phyloP scores from a whole-genome alignment of 2,888 invertebrate species.

The Clitarchus hookeri region DNA sequence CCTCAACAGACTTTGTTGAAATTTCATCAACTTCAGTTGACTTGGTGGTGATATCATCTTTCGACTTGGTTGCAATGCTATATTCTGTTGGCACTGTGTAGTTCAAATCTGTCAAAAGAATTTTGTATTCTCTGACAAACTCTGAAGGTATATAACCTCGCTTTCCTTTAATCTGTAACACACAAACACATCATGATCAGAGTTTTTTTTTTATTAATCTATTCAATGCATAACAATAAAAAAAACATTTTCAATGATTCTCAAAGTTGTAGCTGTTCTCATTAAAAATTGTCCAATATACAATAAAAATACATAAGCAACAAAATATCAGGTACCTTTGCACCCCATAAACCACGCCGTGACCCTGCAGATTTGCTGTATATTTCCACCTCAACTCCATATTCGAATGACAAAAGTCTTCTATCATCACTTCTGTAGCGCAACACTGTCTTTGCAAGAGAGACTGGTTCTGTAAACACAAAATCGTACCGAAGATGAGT shows the following conservation, averaged over 20 bases:
- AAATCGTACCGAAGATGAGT: not conserved
- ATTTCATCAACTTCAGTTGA: slow-evolving; percentile 15
- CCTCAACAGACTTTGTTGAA: not conserved
- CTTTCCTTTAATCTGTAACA: slow-evolving; percentile 62
- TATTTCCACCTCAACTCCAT: slow-evolving; percentile 63
- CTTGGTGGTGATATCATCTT: slow-evolving; percentile 22
- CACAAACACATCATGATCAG: not conserved
- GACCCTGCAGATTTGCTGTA: slow-evolving; percentile 73
- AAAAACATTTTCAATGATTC: too few species aligned
- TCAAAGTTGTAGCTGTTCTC: too few species aligned
- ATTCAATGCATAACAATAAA: too few species aligned
- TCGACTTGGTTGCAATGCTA: slow-evolving; percentile 28
- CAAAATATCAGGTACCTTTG: slow-evolving; percentile 54
- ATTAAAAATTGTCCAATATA: too few species aligned
- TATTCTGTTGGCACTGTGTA: slow-evolving; percentile 56
- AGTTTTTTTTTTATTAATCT: too few species aligned
- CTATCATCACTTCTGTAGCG: slow-evolving; percentile 61
- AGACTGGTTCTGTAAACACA: slow-evolving; percentile 56
- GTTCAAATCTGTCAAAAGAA: slow-evolving; percentile 55
- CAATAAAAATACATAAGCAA: not conserved
- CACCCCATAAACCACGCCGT: slow-evolving; percentile 68
- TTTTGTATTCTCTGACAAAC: slow-evolving; percentile 65
- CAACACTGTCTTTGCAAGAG: slow-evolving; percentile 64
- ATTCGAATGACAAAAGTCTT: slow-evolving; percentile 64
- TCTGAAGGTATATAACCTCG: slow-evolving; percentile 67